phyloP scores from a whole-genome alignment of 2,113 vertebrate species.

The Spea bombifrons region DNA sequence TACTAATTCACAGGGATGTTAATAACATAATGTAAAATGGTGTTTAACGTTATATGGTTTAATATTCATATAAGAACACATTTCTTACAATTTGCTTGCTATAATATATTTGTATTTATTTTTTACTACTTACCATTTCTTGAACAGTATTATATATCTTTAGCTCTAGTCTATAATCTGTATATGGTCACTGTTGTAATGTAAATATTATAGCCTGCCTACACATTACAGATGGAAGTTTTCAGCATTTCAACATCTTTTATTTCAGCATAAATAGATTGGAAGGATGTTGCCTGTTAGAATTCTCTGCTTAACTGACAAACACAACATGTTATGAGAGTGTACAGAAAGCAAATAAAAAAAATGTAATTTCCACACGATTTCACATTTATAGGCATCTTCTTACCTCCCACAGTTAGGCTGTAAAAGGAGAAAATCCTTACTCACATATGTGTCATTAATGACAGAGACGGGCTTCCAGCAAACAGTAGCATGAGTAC shows the following conservation, averaged over 20 bases:
- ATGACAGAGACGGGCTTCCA: not conserved
- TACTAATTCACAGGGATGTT: no score
- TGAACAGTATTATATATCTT: no score
- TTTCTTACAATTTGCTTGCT: not conserved
- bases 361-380: conserved; percentile 15
- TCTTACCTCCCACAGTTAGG: not conserved
- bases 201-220: conserved; percentile 34
- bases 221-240: conserved; percentile 21
- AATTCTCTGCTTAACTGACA: conserved; percentile 31
- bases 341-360: conserved; percentile 25
- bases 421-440: not conserved
- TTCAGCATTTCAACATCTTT: conserved; percentile 21
- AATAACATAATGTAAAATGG: no score
- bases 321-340: conserved; percentile 38
- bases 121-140: no score
- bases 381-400: conserved; percentile 32
- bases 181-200: conserved; percentile 9
- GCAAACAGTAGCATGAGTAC: not conserved
- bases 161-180: no score
- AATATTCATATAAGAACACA: no score
- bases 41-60: no score
- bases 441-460: not conserved
- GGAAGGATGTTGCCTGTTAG: conserved; percentile 28
- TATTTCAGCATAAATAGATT: conserved; percentile 28
- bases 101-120: not conserved